Percentiles rank a stretch among this genome's conserved stretches.
These are phyloP conservation scores for Neria commutata DNA, from an alignment of 2,888 invertebrate species.

Conservation along the genomic window DNA sequence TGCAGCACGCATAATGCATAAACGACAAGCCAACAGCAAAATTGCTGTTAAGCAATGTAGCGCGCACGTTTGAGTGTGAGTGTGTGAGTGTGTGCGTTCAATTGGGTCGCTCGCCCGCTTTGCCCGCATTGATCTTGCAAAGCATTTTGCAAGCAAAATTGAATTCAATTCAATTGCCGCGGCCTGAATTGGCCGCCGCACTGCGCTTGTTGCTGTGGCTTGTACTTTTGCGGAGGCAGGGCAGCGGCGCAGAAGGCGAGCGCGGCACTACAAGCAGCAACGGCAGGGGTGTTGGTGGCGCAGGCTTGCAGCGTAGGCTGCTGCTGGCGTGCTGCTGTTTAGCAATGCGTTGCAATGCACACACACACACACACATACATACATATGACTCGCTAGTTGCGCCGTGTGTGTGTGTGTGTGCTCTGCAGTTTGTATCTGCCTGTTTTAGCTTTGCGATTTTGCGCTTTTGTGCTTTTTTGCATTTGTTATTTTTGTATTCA, in stretches of 20 bases:
- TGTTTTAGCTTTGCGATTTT: slow-evolving; percentile 1
- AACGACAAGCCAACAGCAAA: slow-evolving; percentile 23
- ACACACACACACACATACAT: background rate
- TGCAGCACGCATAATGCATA: slow-evolving; percentile 28
- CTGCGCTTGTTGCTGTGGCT: background rate
- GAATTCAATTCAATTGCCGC: background rate
- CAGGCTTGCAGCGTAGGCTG: no score
- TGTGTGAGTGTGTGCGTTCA: background rate
- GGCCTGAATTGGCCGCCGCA: background rate
- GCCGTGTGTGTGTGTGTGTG: background rate
- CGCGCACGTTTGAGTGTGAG: background rate
- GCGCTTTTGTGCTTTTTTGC: slow-evolving; percentile 12
- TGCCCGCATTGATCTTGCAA: no score
- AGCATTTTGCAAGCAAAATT: no score
- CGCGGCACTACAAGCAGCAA: no score
- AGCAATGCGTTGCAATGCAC: no score
- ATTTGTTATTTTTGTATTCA: slow-evolving; percentile 14
- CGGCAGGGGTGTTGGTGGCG: no score
- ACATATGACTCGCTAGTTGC: background rate
- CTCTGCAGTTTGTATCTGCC: background rate
- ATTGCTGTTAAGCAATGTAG: no score
- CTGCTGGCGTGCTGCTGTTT: no score
- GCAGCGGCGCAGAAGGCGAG: background rate
- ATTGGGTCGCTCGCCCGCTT: background rate
- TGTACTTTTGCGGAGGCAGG: background rate